Evolutionary conservation across 2,113 vertebrate genomes (phyloP), one percentile per base, ranked within the genome.

Genomic region (Raja brachyura): DNA sequence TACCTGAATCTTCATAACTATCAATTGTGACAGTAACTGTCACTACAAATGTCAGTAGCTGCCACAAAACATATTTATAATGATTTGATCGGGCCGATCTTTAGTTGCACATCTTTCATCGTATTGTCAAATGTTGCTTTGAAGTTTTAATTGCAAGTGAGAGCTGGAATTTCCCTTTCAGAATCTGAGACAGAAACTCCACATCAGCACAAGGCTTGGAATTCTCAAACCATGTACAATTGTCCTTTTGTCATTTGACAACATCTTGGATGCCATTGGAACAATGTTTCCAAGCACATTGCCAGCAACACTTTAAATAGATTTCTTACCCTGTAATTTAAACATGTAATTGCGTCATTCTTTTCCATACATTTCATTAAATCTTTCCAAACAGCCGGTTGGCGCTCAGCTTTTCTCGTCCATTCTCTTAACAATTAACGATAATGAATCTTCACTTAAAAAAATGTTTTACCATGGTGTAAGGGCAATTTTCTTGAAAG

Each of bases 161-260:
- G 31, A 31, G 56, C 13, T 63, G 25, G 0, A 61, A 63, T 88
- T 88, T 88, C 83, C 54, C 28, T 63, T 18, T 88, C 25, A 56
- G 22, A 56, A 83, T 28, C 48, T 56, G 48, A 83, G 79, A 59
- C 79, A 56, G 20, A 83, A 0, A 10, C 3, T 56, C 54, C 81
- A 85, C 81, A 66, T 31, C 83, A 88, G 6, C 1, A 88, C 61
- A 31, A 63, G 28, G 83, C 83, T 13, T 63, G 59, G 56, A 66
- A 66, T 63, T 14, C 31, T n/a, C 59, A 5, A 88, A 88, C 83
- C 25, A 20, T 13, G 5, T 48, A 92, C 22, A 74, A 92, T n/a
- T 28, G 83, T 22, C 90, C 90, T 73, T 92, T 92, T 92, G 90
- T 70, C 33, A 33, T 92, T 74, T 73, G 83, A 48, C 90, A 92